Conservation (phyloP, 2,797 vertebrate species). For the Okamejei kenojei region DNA sequence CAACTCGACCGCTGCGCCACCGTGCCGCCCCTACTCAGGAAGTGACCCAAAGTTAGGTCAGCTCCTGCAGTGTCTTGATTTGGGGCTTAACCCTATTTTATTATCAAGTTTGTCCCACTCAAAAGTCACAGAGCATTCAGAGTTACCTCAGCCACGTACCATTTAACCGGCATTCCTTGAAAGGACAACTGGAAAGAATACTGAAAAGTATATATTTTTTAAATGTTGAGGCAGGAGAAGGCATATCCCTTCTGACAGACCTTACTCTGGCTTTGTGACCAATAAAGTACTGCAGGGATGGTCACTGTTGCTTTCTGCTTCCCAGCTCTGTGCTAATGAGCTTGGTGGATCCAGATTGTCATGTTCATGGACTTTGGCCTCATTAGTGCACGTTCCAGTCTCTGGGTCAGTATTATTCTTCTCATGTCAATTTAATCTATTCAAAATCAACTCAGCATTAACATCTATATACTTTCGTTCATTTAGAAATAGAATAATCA, state of each 20-base stretch:
- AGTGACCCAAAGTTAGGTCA: background rate
- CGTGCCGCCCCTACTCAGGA: background rate
- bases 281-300: background rate
- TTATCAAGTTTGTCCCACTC: background rate
- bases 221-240: background rate
- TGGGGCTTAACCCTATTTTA: background rate
- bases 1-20: no score
- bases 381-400: background rate
- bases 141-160: background rate
- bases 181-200: background rate
- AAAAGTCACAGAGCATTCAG: background rate
- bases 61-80: background rate
- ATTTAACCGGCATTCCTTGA: background rate
- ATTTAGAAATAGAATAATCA: constrained; percentile 14
- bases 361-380: background rate
- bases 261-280: background rate
- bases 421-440: constrained; percentile 22
- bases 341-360: no score
- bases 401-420: background rate
- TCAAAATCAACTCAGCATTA: constrained; percentile 18
- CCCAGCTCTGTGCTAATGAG: background rate
- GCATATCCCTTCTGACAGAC: background rate
- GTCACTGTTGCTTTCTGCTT: background rate
- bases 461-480: background rate
- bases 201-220: background rate